Percentiles rank a stretch among this genome's conserved stretches.
phyloP scores from a whole-genome alignment of 2,113 vertebrate genomes.

The Rousettus leschenaultii region DNA sequence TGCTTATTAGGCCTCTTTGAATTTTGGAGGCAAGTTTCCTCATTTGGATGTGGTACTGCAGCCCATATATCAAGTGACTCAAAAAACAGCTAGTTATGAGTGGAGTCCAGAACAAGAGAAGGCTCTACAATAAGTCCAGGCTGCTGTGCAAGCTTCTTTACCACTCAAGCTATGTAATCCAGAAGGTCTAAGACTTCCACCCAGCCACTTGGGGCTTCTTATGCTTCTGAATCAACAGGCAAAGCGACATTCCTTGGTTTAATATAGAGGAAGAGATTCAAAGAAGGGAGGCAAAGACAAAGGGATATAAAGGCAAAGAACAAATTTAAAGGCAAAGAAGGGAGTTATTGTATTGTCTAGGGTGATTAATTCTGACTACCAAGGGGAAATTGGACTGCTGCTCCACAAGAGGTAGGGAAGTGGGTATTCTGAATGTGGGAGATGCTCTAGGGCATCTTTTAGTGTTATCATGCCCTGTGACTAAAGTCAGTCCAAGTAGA shows the following conservation, averaged over 20 bases:
- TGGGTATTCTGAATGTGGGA: neutral
- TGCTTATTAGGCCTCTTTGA: neutral
- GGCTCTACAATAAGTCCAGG: neutral
- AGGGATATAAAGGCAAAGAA: neutral
- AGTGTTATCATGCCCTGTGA: neutral
- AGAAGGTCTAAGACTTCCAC: neutral
- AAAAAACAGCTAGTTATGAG: neutral
- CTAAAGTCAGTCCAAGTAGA: neutral
- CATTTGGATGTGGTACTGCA: neutral
- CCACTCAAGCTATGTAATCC: neutral
- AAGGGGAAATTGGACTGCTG: neutral
- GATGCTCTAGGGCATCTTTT: neutral
- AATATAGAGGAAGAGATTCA: neutral
- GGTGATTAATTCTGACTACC: neutral
- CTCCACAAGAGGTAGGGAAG: neutral
- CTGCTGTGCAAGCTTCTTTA: neutral
- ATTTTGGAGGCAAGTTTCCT: neutral
- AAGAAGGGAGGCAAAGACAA: neutral
- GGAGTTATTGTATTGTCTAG: neutral
- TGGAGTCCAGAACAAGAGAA: neutral
- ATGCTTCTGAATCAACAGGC: neutral
- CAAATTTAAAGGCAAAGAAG: neutral
- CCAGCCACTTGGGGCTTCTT: neutral
- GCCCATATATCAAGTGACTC: neutral
- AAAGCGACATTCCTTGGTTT: neutral